Percentiles rank a stretch among this genome's conserved stretches.
Evolutionary conservation across 2,797 vertebrate species (phyloP).

Genomic region (Enteromius argenteus): DNA sequence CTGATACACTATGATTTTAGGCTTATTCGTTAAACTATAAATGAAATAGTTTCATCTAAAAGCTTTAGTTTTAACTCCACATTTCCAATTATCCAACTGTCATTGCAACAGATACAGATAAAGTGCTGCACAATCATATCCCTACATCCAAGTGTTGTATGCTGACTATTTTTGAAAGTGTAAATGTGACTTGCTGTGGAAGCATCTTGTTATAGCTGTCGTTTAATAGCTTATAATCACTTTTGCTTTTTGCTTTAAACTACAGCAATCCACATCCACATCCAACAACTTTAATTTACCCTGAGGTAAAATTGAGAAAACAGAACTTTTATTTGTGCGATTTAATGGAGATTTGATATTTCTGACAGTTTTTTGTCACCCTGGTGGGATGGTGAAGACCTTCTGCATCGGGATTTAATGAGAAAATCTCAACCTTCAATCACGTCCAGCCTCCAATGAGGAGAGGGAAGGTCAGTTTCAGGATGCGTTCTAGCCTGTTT

Average conservation of each 20-base stretch:
- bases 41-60: background rate
- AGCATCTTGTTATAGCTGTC: background rate
- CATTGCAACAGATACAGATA: background rate
- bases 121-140: background rate
- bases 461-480: slow-evolving; percentile 42
- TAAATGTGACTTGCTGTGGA: too few species aligned
- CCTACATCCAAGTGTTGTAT: background rate
- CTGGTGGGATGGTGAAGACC: slow-evolving; percentile 38
- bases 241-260: background rate
- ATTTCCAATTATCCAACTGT: too few species aligned
- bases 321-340: background rate
- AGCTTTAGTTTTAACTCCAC: too few species aligned
- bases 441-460: slow-evolving; percentile 38
- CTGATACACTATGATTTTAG: background rate
- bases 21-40: background rate
- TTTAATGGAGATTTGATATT: slow-evolving; percentile 23
- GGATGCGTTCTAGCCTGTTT: slow-evolving; percentile 40
- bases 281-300: background rate
- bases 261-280: background rate
- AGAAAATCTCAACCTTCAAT: slow-evolving; percentile 51
- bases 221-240: background rate
- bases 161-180: background rate
- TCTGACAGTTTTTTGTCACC: slow-evolving; percentile 35
- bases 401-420: slow-evolving; percentile 46
- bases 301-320: slow-evolving; percentile 3